Evolutionary conservation across 2,797 vertebrate species (phyloP).

Genomic region (Gallinago stenura): DNA sequence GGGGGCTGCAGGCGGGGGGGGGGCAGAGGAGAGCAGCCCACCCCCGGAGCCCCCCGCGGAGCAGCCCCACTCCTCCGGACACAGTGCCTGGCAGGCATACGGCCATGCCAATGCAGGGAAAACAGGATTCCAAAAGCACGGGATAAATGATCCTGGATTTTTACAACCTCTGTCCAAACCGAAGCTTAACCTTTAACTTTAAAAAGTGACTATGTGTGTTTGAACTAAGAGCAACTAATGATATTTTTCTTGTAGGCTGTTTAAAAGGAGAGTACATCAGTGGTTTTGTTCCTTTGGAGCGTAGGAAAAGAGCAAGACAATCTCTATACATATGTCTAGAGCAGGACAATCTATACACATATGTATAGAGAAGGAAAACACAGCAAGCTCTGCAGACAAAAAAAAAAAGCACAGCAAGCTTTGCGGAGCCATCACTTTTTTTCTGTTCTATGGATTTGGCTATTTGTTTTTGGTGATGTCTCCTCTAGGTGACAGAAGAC

Average conservation of each 20-base stretch:
- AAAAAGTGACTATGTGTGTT: neutral
- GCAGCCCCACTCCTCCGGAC: neutral
- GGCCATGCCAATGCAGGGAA: neutral
- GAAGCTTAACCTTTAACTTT: neutral
- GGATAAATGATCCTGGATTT: neutral
- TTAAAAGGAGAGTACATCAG: neutral
- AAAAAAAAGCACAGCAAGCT: neutral
- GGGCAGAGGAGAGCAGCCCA: neutral
- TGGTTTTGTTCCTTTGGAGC: neutral
- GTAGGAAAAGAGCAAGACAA: neutral
- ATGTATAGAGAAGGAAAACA: neutral
- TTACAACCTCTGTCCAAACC: neutral
- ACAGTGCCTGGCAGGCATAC: neutral
- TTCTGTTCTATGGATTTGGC: neutral
- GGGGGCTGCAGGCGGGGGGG: neutral
- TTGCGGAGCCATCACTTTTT: neutral
- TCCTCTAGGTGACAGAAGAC: neutral
- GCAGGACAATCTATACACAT: neutral
- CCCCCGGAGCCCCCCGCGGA: neutral
- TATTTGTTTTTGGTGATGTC: neutral
- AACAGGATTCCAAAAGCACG: neutral
- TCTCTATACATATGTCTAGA: neutral
- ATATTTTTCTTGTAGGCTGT: neutral
- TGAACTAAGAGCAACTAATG: neutral
- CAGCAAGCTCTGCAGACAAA: neutral